Evolutionary conservation across 2,888 invertebrate genomes (phyloP), one percentile per base, ranked within the genome.

Genomic region (Euplexia lucipara): DNA sequence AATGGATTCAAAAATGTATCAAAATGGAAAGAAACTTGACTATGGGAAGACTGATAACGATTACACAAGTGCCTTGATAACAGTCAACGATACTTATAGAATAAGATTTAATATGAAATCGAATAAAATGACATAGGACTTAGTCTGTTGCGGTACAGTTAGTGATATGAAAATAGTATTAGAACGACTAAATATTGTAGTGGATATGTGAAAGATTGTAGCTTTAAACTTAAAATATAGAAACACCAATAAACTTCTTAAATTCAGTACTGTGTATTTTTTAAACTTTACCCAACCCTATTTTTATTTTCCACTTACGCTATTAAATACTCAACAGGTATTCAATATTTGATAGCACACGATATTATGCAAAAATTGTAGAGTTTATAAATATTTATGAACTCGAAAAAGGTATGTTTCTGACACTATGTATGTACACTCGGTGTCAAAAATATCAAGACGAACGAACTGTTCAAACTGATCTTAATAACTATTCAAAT

Each of bases 51-150:
- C 18, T n/a, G 6, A 8, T 1, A 12, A 45, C 16, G 48, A 14
- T 7, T 49, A 37, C 7, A 70, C 54, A 44, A 59, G 42, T 6
- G 58, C 73, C 8, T 76, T 64, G 2, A 59, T 73, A 51, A 70
- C 53, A 32, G 49, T 73, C 0, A 71, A 64, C 18, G 58, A 76
- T 35, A 59, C 54, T 0, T 73, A 56, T 26, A 58, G 73, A 51
- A 70, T 76, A 56, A 59, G 34, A 44, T 56, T 73, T n/a, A 73
- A 73, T 63, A 12, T 76, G 14, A 56, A 56, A 22, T 41, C 52
- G 0, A 76, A 76, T 42, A 61, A 73, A 35, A 14, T 30, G 1
- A 4, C n/a, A 12, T 75, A 60, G 5, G 3, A 53, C n/a, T 37
- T 32, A 41, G 6, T 22, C 2, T 32, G 18, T 22, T 9, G 10